Base-by-base conservation (phyloP, 2,888 invertebrate species). In the Lypha dubia region DNA sequence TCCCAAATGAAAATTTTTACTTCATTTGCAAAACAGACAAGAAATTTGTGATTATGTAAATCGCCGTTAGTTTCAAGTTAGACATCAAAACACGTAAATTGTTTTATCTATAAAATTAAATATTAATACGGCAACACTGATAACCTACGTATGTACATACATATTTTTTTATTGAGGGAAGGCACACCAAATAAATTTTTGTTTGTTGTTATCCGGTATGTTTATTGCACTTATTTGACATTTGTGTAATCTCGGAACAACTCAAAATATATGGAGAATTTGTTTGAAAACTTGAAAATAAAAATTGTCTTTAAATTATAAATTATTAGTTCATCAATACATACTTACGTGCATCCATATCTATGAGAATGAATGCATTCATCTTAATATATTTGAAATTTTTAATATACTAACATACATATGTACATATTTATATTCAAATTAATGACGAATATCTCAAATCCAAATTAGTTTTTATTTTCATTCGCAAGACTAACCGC, bases 211-310 rank as follows among this genome's bases (percentile, higher is more conserved):
- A n/a, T n/a, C n/a, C n/a, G n/a, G 41, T 56, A 17, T 13, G 56
- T 62, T 84, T 80, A 74, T 76, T 84, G 76, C 58, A 67, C 56
- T 80, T 76, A 63, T 77, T 63, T 68, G 68, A 84, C 56, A 80
- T 77, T 80, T 80, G 35, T 35, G 35, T 56, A 28, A 3, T 53
- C 32, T 75, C 56, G 24, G 35, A n/a, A n/a, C n/a, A n/a, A n/a
- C n/a, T n/a, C n/a, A n/a, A n/a, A n/a, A n/a, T n/a, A n/a, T n/a
- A n/a, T n/a, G 22, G 32, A n/a, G 11, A 46, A 38, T 60, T 74
- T 83, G 79, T 83, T 83, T 83, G 79, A 68, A 79, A 83, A 83
- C 24, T 62, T 24, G 20, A 65, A 46, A 49, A 6, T 17, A 68
- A 60, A 68, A 44, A 20, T 1, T 44, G 41, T n/a, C 11, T 2